Evolutionary conservation across 2,113 vertebrate genomes (phyloP), one percentile per base, ranked within the genome.

Genomic region (Cinclus cinclus): DNA sequence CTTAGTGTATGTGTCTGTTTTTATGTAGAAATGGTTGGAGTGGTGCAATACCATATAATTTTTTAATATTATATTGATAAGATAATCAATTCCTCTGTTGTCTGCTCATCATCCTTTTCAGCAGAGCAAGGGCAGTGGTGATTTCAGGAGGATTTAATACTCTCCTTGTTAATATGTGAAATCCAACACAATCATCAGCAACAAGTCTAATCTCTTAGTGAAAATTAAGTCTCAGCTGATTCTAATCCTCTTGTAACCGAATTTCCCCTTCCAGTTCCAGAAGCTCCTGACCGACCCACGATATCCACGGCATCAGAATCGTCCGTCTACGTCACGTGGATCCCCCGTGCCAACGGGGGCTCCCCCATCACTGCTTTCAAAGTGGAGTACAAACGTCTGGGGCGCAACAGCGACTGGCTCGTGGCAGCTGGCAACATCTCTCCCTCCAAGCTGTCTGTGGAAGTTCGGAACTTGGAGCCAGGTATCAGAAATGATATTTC

Each of bases 351-450:
- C 4, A 99, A 99, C 1, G 99, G 99, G 1, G 99, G 99, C 33
- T 99, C 99, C 74, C 99, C 99, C 7, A 99, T 99, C 94, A 99
- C 99, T 0, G 99, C 99, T 19, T 99, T 99, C 94, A 99, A 99
- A 2, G 99, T 99, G 11, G 99, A 99, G 46, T 99, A 99, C 89
- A 98, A 98, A 17, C 98, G 98, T 13, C 97, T 98, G 75, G 98
- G 98, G 3, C 98, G 98, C 60, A 98, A 76, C 25, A 97, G 98
- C 0, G 98, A 99, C 62, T 99, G 99, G 99, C 90, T 98, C 0
- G 73, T 98, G 1, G 99, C 99, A 2, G 99, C 99, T 2, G 99
- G 99, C 69, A 99, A 98, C 67, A 99, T 99, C 86, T 99, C 99
- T 2, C 99, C 99, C 47, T 99, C 99, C 52, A 99, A 99, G 84